These are phyloP conservation scores for Hoplostethus atlanticus DNA, from an alignment of 2,797 vertebrate genomes.

Conservation along the genomic window DNA sequence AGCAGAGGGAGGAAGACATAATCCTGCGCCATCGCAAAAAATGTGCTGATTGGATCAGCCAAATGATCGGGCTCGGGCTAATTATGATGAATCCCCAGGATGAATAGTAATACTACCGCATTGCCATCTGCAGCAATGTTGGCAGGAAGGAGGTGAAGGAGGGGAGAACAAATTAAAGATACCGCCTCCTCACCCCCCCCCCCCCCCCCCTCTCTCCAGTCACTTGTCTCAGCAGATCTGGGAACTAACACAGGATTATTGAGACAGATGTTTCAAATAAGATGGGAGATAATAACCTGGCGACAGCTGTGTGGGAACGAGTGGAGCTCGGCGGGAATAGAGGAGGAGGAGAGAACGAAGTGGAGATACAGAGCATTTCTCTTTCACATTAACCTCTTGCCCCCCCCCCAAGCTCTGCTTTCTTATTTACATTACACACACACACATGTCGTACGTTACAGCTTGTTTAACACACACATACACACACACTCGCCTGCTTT, in stretches of 20 bases:
- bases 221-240: conserved; percentile 54
- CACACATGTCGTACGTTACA: conserved; percentile 46
- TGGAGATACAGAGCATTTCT: conserved; percentile 30
- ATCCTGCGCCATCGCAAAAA: conserved; percentile 44
- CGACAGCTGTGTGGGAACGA: conserved; percentile 16
- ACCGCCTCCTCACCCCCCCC: conserved; percentile 25
- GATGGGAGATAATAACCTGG: conserved; percentile 39
- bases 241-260: conserved; percentile 50
- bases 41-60: conserved; percentile 56
- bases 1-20: conserved; percentile 37
- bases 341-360: conserved; percentile 40
- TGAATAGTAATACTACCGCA: conserved; percentile 56
- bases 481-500: conserved; percentile 28
- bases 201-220: conserved; percentile 35
- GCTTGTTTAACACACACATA: conserved; percentile 30
- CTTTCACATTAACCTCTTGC: conserved; percentile 55
- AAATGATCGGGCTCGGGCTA: conserved; percentile 63
- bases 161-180: conserved; percentile 10
- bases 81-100: conserved; percentile 71
- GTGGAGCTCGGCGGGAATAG: conserved; percentile 9
- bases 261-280: conserved; percentile 66
- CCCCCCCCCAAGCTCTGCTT: conserved; percentile 36
- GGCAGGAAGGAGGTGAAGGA: conserved; percentile 21
- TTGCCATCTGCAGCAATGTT: conserved; percentile 54
- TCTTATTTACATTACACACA: conserved; percentile 56